phyloP scores from a whole-genome alignment of 1,140 invertebrate genomes.

The Drosophila kikkawai region DNA sequence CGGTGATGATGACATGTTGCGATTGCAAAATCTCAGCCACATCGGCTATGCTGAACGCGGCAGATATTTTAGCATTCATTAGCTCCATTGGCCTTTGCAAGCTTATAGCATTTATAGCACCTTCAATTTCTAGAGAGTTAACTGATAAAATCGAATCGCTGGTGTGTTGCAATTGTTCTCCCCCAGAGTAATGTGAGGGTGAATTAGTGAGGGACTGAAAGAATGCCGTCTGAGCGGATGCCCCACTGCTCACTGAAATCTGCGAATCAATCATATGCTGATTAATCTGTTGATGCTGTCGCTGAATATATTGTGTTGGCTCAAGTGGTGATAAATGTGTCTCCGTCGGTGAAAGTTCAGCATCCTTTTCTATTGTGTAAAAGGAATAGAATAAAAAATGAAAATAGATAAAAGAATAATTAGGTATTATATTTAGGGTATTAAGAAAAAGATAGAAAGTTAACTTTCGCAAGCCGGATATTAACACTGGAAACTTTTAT shows the following conservation, averaged over 20 bases:
- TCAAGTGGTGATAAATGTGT: constrained; percentile 62
- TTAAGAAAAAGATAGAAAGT: not conserved
- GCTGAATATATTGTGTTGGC: constrained; percentile 37
- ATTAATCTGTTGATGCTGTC: constrained; percentile 59
- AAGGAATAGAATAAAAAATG: not conserved
- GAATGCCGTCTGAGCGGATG: constrained; percentile 78
- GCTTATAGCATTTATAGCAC: constrained; percentile 57
- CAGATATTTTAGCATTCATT: constrained; percentile 53
- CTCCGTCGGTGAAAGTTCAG: constrained; percentile 51
- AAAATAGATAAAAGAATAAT: not conserved
- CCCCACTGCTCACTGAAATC: constrained; percentile 73
- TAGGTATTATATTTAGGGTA: not conserved
- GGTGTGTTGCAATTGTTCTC: constrained; percentile 10
- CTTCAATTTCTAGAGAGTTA: constrained; percentile 55
- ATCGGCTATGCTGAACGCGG: constrained; percentile 86
- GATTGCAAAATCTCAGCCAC: constrained; percentile 94
- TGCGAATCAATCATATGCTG: constrained; percentile 79
- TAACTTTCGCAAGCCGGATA: not conserved
- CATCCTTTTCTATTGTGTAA: not conserved
- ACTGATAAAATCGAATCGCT: constrained; percentile 50
- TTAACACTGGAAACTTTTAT: no score
- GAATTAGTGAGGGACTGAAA: constrained; percentile 67
- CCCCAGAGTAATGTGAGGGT: constrained; percentile 51
- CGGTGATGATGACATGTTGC: constrained; percentile 95
- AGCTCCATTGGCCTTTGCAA: constrained; percentile 44